phyloP scores from a whole-genome alignment of 2,888 invertebrate species.

The Nomada flava region DNA sequence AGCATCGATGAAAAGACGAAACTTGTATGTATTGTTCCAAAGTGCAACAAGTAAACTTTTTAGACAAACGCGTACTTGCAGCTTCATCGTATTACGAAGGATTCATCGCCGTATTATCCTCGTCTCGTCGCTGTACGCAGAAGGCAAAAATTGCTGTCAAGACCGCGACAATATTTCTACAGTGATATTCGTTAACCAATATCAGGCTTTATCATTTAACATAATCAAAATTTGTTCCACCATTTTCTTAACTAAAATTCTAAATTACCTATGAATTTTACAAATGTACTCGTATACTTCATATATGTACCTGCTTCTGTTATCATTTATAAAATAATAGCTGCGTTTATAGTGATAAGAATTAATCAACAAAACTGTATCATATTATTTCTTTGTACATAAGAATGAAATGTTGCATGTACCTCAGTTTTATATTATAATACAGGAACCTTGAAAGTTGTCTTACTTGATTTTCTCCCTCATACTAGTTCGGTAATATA shows the following conservation, averaged over 20 bases:
- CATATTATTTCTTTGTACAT: neutral
- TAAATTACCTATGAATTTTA: slow-evolving; percentile 1
- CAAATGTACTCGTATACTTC: neutral
- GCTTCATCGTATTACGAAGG: neutral
- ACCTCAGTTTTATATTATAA: neutral
- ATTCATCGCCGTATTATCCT: neutral
- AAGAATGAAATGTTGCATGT: neutral
- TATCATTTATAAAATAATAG: neutral
- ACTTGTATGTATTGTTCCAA: neutral
- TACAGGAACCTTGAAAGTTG: neutral
- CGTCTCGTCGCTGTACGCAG: neutral
- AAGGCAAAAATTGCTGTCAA: neutral
- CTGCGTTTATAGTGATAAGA: neutral
- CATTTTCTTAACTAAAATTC: neutral
- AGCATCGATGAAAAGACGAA: too few relatives aligned
- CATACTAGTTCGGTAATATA: neutral
- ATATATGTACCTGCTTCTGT: neutral
- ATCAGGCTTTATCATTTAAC: too few relatives aligned
- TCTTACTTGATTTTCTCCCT: neutral
- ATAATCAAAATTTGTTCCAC: too few relatives aligned
- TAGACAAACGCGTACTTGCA: slow-evolving; percentile 15
- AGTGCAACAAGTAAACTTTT: slow-evolving; percentile 23
- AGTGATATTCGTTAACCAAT: neutral
- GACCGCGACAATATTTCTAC: neutral
- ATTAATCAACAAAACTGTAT: neutral